Evolutionary conservation across 2,113 vertebrate species (phyloP), one percentile per base, ranked within the genome.

Genomic region (Syngnathoides biaculeatus): DNA sequence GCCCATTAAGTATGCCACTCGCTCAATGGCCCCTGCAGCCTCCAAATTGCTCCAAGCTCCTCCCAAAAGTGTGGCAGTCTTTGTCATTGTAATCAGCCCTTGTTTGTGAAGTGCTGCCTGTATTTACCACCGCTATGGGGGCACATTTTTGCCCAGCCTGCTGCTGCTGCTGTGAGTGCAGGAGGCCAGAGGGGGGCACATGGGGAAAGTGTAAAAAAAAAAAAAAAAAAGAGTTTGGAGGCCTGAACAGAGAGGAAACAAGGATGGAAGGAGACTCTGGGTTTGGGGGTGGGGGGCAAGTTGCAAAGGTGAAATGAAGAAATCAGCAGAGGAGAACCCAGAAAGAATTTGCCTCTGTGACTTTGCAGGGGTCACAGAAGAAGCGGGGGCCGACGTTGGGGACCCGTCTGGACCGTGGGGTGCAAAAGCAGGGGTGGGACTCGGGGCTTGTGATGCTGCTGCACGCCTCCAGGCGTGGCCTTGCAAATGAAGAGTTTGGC

Each of bases 51-150:
- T 88, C 79, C 86, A 91, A 91, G 92, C 94, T 93, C 94, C 94
- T 92, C 94, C 94, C 94, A 88, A 91, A 95, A 95, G 95, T 95
- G 94, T 95, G 94, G 93, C 94, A 85, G 92, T 88, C 90, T 94
- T 96, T 96, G 94, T 96, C 91, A 95, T 95, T 94, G 92, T 93
- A 94, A 95, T 93, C 90, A 90, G 92, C 90, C 84, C 84, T 88
- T 91, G 91, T 92, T 91, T 85, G 89, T 89, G 80, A 84, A 92
- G 92, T 88, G 88, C 84, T 91, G 91, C 93, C 90, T 90, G 90
- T 81, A 90, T 92, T 93, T 94, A 91, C 92, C 88, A 72, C 87
- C 80, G 89, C 89, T 86, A 65, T 56, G 84, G 86, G 87, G 67
- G 85, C 85, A 89, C 79, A 77, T 89, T 87, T 89, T 87, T 85